These are phyloP conservation scores for Torymus texanus DNA, from an alignment of 2,888 invertebrate species.

Conservation along the genomic window DNA sequence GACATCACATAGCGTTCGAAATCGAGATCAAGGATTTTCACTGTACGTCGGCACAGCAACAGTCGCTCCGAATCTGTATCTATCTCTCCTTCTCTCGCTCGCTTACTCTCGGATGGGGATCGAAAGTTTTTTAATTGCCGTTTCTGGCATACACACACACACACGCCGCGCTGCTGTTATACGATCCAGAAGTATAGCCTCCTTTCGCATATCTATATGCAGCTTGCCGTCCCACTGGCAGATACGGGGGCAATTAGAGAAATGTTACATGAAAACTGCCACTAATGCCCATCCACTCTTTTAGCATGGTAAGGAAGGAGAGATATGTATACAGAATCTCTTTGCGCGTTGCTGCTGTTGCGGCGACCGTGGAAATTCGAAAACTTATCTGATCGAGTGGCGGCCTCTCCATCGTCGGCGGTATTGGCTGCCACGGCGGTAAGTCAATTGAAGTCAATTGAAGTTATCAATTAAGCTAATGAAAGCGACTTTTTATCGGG, in stretches of 20 bases:
- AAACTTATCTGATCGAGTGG: constrained; percentile 31
- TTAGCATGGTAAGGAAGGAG: too few relatives aligned
- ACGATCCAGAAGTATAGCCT: background rate
- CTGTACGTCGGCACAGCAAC: background rate
- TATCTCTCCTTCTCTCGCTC: background rate
- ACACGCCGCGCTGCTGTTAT: too few relatives aligned
- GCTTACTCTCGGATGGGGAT: background rate
- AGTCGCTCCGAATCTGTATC: background rate
- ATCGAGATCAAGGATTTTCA: background rate
- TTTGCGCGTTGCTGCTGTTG: background rate
- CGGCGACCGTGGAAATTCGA: constrained; percentile 22
- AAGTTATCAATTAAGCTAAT: constrained; percentile 40
- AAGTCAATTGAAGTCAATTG: constrained; percentile 42
- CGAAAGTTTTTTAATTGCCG: constrained; percentile 31
- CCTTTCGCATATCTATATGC: constrained; percentile 3
- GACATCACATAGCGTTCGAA: background rate
- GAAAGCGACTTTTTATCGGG: constrained; percentile 24
- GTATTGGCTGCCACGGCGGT: background rate
- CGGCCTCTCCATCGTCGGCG: background rate
- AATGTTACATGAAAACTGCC: constrained; percentile 14
- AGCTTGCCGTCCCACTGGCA: too few relatives aligned
- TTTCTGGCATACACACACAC: background rate
- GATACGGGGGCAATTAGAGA: constrained; percentile 24
- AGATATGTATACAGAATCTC: background rate
- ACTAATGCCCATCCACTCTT: background rate